Evolutionary conservation across 1,140 invertebrate species (phyloP).

Genomic region (Drosophila ercepeae): DNA sequence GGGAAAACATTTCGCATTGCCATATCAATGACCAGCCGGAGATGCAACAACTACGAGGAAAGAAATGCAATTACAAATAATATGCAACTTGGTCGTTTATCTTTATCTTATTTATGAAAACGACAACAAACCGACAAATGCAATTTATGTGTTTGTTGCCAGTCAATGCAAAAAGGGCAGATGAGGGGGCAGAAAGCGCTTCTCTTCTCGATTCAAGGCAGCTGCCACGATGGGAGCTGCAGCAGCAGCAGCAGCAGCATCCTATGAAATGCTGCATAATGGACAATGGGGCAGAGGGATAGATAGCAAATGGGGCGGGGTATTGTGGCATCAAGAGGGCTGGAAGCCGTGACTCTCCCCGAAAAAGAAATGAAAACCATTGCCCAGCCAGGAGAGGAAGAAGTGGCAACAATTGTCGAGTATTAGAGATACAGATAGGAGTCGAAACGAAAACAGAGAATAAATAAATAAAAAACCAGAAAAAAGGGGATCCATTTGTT

Average conservation of each 20-base stretch:
- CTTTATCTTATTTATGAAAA: constrained; percentile 83
- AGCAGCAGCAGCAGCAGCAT: constrained; percentile 25
- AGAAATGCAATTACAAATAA: constrained; percentile 84
- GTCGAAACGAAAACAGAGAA: constrained; percentile 34
- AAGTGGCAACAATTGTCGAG: constrained; percentile 76
- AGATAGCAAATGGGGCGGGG: not conserved
- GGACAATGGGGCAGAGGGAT: constrained; percentile 53
- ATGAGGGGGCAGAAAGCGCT: constrained; percentile 9
- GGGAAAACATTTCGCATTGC: constrained; percentile 65
- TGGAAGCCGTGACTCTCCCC: constrained; percentile 60
- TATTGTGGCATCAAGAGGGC: constrained; percentile 10
- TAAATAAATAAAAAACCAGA: constrained; percentile 45
- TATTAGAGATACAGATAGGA: constrained; percentile 76
- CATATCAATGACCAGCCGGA: constrained; percentile 65
- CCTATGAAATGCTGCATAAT: constrained; percentile 78
- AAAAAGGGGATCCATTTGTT: constrained; percentile 50
- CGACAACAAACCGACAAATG: constrained; percentile 84
- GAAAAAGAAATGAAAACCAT: constrained; percentile 61
- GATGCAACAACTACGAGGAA: constrained; percentile 38
- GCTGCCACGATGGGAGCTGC: constrained; percentile 44
- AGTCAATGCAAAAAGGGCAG: constrained; percentile 67
- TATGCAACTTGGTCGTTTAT: constrained; percentile 82
- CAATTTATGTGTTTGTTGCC: constrained; percentile 83
- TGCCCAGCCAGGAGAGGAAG: constrained; percentile 70
- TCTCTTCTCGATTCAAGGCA: constrained; percentile 48